Evolutionary conservation across 2,797 vertebrate genomes (phyloP).

Genomic region (Podargus strigoides): DNA sequence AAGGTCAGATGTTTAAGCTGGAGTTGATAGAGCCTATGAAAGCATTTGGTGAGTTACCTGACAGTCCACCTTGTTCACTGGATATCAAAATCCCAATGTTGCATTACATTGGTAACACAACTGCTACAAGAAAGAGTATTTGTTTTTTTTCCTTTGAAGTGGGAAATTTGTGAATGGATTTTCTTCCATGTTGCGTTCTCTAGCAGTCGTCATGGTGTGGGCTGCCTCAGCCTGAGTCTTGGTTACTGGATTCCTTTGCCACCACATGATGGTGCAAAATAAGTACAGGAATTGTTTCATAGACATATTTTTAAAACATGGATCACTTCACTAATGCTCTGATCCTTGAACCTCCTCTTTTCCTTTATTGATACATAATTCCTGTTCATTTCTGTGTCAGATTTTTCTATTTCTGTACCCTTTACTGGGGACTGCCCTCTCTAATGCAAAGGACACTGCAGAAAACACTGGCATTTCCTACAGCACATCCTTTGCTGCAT

Average conservation of each 20-base stretch:
- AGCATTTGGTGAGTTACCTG: conserved; percentile 88
- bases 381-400: background rate
- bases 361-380: background rate
- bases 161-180: background rate
- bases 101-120: background rate
- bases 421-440: background rate
- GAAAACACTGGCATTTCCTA: background rate
- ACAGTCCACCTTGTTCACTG: background rate
- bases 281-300: background rate
- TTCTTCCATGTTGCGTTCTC: background rate
- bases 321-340: background rate
- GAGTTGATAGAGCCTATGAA: conserved; percentile 92
- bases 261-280: background rate
- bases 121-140: background rate
- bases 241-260: background rate
- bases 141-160: background rate
- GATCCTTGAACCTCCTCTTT: background rate
- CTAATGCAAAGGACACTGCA: background rate
- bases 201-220: background rate
- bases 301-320: background rate
- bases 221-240: background rate
- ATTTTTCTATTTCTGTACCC: background rate
- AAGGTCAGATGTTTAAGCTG: conserved; percentile 82
- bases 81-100: background rate
- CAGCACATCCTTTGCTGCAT: background rate